Evolutionary conservation across 2,888 invertebrate species (phyloP).

Genomic region (Epinotia ramella): DNA sequence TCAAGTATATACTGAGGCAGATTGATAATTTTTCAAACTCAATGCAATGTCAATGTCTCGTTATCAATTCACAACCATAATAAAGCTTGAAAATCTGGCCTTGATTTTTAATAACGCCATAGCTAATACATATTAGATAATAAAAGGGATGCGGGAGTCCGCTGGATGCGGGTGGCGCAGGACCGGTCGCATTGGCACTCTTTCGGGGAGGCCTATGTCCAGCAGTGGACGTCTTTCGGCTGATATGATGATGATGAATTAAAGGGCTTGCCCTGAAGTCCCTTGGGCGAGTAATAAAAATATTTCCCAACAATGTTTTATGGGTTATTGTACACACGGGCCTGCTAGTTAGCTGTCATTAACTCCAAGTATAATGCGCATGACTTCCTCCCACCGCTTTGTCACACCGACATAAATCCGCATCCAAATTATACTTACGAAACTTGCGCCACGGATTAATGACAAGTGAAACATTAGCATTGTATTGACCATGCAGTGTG

Average conservation of each 20-base stretch:
- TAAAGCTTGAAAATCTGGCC: neutral
- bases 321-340: conserved; percentile 35
- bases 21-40: neutral
- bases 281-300: conserved; percentile 37
- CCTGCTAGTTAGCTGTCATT: conserved; percentile 44
- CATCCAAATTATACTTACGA: conserved; percentile 41
- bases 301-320: conserved; percentile 43
- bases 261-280: conserved; percentile 37
- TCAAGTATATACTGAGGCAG: neutral
- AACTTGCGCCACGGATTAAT: conserved; percentile 34
- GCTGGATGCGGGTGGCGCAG: too few relatives aligned
- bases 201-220: too few relatives aligned
- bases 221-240: too few relatives aligned
- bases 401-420: conserved; percentile 39
- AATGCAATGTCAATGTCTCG: neutral
- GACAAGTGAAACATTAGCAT: conserved; percentile 30
- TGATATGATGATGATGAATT: too few relatives aligned
- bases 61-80: neutral
- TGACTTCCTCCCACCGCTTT: conserved; percentile 44
- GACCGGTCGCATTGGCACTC: too few relatives aligned
- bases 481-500: conserved; percentile 19
- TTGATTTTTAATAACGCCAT: conserved; percentile 30
- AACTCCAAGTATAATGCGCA: conserved; percentile 39
- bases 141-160: too few relatives aligned
- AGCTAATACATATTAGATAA: conserved; percentile 12